Evolutionary conservation across 1,140 invertebrate species (phyloP).

Genomic region (Melitaea cinxia): DNA sequence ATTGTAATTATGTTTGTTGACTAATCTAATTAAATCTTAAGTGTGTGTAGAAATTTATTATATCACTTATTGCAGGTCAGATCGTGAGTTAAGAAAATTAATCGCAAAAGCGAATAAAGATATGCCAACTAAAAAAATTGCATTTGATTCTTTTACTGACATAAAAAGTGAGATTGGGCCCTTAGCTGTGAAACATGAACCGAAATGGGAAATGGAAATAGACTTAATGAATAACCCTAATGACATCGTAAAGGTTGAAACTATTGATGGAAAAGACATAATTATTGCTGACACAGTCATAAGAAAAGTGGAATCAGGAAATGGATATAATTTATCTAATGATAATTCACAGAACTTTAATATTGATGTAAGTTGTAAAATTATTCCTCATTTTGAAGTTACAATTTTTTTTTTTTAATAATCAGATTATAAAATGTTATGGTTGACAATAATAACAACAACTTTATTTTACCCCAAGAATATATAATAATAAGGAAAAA

Average conservation of each 20-base stretch:
- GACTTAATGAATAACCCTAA: constrained; percentile 46
- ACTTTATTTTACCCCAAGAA: too few relatives aligned
- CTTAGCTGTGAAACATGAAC: constrained; percentile 64
- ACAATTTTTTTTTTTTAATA: too few relatives aligned
- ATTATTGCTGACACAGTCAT: constrained; percentile 76
- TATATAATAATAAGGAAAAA: too few relatives aligned
- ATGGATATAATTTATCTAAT: not conserved
- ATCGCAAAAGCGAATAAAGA: constrained; percentile 49
- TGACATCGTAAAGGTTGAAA: constrained; percentile 46
- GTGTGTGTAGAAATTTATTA: too few relatives aligned
- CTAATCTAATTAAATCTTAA: too few relatives aligned
- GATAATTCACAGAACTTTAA: constrained; percentile 14
- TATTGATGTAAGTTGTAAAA: constrained; percentile 66
- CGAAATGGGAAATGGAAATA: constrained; percentile 75
- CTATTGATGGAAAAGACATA: constrained; percentile 63
- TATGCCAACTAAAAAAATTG: constrained; percentile 71
- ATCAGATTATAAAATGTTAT: too few relatives aligned
- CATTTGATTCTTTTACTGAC: constrained; percentile 73
- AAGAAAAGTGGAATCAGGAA: constrained; percentile 59
- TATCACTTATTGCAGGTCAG: constrained; percentile 55
- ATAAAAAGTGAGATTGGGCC: constrained; percentile 76
- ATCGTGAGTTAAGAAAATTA: constrained; percentile 63
- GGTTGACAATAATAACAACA: too few relatives aligned
- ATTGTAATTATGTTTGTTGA: not conserved
- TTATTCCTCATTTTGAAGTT: too few relatives aligned